Percentiles rank a stretch among this genome's conserved stretches.
These are phyloP conservation scores for Drosophila nasuta DNA, from an alignment of 1,140 invertebrate genomes.

Conservation along the genomic window DNA sequence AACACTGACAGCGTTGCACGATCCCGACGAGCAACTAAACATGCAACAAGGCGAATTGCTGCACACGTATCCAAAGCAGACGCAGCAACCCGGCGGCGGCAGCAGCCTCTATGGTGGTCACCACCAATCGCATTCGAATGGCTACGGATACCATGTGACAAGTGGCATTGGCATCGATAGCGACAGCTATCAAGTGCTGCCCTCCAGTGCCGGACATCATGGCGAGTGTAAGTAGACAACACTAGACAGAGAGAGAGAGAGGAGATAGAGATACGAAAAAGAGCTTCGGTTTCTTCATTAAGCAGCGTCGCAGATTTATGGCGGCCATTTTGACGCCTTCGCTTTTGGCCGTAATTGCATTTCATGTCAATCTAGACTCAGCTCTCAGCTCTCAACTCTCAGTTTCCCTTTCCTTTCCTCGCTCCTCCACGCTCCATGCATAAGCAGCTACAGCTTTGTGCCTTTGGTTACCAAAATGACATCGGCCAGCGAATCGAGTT, in stretches of 20 bases:
- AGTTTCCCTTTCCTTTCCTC: neutral
- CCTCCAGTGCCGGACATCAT: conserved; percentile 67
- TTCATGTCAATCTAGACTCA: conserved; percentile 74
- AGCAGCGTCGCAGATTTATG: conserved; percentile 71
- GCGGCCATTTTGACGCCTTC: conserved; percentile 70
- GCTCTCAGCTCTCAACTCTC: neutral
- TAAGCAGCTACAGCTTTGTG: conserved; percentile 44
- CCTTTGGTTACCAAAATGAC: conserved; percentile 46
- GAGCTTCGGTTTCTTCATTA: conserved; percentile 53
- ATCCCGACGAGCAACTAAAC: conserved; percentile 79
- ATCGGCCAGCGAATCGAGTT: conserved; percentile 19
- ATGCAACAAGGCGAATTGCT: conserved; percentile 68
- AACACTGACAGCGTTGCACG: conserved; percentile 75
- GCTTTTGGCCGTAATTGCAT: conserved; percentile 74
- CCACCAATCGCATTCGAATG: conserved; percentile 63
- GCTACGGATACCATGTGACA: conserved; percentile 84
- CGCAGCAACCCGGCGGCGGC: neutral
- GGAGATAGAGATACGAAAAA: neutral
- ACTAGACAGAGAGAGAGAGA: neutral
- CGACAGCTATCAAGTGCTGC: conserved; percentile 84
- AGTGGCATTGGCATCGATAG: conserved; percentile 80
- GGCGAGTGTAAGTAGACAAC: conserved; percentile 74
- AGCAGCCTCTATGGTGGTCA: conserved; percentile 61
- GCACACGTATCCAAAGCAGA: conserved; percentile 33
- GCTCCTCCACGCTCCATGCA: conserved; percentile 18